Conservation (phyloP, 2,113 vertebrate species). For the Epinephelus lanceolatus region DNA sequence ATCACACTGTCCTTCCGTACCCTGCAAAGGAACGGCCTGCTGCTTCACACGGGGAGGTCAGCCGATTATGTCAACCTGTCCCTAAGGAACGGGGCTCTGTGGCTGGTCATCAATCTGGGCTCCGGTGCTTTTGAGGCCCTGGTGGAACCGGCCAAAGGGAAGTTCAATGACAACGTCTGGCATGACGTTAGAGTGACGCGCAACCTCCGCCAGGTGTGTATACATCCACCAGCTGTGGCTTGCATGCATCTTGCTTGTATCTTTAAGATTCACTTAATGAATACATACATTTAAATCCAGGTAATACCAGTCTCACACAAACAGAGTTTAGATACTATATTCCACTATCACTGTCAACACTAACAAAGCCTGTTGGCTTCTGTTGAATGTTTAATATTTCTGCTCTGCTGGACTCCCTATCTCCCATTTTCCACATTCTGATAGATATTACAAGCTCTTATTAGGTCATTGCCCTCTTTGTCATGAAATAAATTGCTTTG, state of each 20-base stretch:
- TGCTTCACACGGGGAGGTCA: slow-evolving; percentile 95
- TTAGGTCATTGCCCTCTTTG: slow-evolving; percentile 51
- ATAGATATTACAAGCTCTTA: slow-evolving; percentile 43
- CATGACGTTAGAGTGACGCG: slow-evolving; percentile 94
- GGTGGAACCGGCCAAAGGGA: slow-evolving; percentile 93
- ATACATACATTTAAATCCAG: not conserved
- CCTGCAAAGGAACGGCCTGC: slow-evolving; percentile 92
- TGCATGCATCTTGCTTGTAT: not conserved
- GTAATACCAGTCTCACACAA: not conserved
- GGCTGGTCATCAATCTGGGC: slow-evolving; percentile 97
- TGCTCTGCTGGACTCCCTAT: slow-evolving; percentile 26
- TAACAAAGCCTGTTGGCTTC: slow-evolving; percentile 12
- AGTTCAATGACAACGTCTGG: slow-evolving; percentile 95
- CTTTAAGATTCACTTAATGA: not conserved
- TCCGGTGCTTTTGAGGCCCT: slow-evolving; percentile 96
- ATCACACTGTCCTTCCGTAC: slow-evolving; percentile 96
- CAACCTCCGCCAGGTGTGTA: slow-evolving; percentile 94
- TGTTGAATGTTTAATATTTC: slow-evolving; percentile 35
- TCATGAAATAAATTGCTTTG: slow-evolving; percentile 54
- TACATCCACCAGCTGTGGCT: not conserved
- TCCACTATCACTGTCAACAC: slow-evolving; percentile 12
- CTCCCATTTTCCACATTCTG: slow-evolving; percentile 9
- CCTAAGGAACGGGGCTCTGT: slow-evolving; percentile 93
- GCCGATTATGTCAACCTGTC: slow-evolving; percentile 97
- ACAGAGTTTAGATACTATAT: not conserved